Evolutionary conservation across 2,113 vertebrate genomes (phyloP), one percentile per base, ranked within the genome.

Genomic region (Sinocyclocheilus grahami): DNA sequence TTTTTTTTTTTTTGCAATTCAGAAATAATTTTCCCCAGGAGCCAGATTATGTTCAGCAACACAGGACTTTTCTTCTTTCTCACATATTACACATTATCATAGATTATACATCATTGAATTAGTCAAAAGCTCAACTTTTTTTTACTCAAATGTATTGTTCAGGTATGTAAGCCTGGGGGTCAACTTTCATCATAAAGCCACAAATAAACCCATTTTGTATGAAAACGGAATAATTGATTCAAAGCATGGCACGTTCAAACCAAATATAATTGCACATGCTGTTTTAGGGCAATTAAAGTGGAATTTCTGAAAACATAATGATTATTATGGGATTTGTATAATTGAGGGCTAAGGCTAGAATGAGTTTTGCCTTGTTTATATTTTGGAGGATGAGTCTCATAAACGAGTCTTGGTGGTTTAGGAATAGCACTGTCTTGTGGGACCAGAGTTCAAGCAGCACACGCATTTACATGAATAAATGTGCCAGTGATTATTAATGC

Each of bases 311-410:
- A 90, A 89, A 92, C 90, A 90, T n/a, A 92, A 93, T 91, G 89
- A 92, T 92, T 93, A 91, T 93, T 91, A 92, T 92, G 93, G 88
- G 91, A 93, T 93, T 93, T 92, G 91, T 88, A 86, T 93, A 92
- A 94, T 93, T 92, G 90, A 93, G 91, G 90, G 87, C 90, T 55
- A 87, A 89, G 82, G 80, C 55, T 91, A 90, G 91, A 93, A 91
- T 90, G 90, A 92, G 90, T 90, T 89, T 90, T 87, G 85, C 74
- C 81, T 88, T 0, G 14, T 87, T 0, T 48, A 71, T 62, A 86
- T 86, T 87, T 86, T 75, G 69, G 51, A 80, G 82, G 74, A 75
- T 82, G 83, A 86, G 77, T 87, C 72, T 90, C 86, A 63, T 85
- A 84, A 89, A 86, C 4, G 83, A 88, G 37, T n/a, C 63, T 82